Evolutionary conservation across 2,888 invertebrate species (phyloP), one percentile per base, ranked within the genome.

Genomic region (Neoascia interrupta): DNA sequence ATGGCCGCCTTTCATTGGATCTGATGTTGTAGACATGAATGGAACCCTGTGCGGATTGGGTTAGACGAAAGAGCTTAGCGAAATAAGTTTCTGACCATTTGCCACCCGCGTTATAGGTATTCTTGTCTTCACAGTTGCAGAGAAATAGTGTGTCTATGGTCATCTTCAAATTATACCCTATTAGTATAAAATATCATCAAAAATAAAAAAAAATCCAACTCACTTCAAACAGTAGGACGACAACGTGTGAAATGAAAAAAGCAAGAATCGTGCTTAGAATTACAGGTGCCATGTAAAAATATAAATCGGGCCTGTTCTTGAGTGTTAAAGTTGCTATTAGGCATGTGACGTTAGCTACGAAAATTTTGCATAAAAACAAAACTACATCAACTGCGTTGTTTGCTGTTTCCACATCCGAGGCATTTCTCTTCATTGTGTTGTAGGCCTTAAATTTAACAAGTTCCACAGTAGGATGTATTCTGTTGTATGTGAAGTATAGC

Each of bases 371-470:
- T 81, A 98, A 90, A 87, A 98, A 97, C 39, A 98, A 90, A 75
- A 98, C 94, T 86, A 97, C 97, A 88, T 96, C 96, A 3, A 97
- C 97, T 37, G 97, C 92, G 82, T 95, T 94, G 89, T 97, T 97
- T 64, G 98, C 94, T 0, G 96, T 95, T 0, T 96, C 95, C 81
- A 98, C 94, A 91, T 96, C 94, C 34, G 97, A 88, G 0, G 94
- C 94, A 87, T 97, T 96, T 85, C 92, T 92, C 28, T 94, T 92
- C 82, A 96, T 91, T 1, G 95, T 95, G 85, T 92, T 93, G 89
- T 96, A 97, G n/a, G 97, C 97, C 96, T 97, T 85, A 3, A 41
- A 45, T 34, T 18, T 15, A 1, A 34, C 87, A 89, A 70, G n/a
- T n/a, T n/a, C n/a, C n/a, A n/a, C n/a, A n/a, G n/a, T n/a, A n/a